Conservation (phyloP, 2,797 vertebrate species). For the Microhierax caerulescens region DNA sequence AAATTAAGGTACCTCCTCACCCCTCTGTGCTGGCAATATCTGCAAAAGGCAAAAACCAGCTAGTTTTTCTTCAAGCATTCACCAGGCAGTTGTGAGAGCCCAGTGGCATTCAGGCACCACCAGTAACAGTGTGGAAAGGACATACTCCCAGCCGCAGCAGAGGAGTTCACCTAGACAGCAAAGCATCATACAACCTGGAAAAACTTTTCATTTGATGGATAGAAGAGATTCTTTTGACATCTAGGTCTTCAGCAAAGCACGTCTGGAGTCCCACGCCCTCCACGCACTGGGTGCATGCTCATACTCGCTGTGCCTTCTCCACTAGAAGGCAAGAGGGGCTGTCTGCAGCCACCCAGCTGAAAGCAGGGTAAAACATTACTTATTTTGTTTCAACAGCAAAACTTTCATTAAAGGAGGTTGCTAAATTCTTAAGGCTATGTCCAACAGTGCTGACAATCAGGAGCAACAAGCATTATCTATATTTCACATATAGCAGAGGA, state of each 20-base stretch:
- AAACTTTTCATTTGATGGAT: background rate
- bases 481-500: background rate
- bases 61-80: background rate
- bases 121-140: accelerated
- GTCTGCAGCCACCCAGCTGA: background rate
- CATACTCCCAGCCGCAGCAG: background rate
- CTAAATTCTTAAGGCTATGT: background rate
- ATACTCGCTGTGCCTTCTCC: accelerated
- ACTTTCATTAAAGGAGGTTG: background rate
- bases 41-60: background rate
- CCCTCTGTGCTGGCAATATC: too few relatives aligned
- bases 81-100: background rate
- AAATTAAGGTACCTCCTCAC: background rate
- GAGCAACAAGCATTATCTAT: background rate
- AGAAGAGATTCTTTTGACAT: background rate
- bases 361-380: background rate
- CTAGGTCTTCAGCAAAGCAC: background rate
- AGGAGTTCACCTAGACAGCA: background rate
- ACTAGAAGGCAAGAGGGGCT: background rate
- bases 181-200: background rate
- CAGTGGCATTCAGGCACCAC: background rate
- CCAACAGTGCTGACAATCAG: background rate
- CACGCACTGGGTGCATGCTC: background rate
- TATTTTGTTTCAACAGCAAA: background rate
- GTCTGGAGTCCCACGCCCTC: background rate